Percentiles rank a stretch among this genome's conserved stretches.
phyloP scores from a whole-genome alignment of 2,797 vertebrate genomes.

The Micropoecilia bifurca region DNA sequence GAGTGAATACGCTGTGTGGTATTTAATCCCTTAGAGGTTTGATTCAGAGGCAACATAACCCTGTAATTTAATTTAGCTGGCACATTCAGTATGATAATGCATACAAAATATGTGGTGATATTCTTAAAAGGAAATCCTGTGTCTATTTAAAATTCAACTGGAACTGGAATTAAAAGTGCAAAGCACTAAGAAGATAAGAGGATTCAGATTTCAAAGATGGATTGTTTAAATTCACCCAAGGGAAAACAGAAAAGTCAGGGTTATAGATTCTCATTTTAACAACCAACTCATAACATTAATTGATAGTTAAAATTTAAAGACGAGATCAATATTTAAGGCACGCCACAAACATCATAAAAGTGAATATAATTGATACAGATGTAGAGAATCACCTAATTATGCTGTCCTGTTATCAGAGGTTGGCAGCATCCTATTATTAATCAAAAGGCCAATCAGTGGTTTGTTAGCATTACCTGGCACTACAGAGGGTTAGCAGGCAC shows the following conservation, averaged over 20 bases:
- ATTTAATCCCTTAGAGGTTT: slow-evolving; percentile 19
- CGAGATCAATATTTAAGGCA: slow-evolving; percentile 34
- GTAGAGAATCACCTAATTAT: slow-evolving; percentile 52
- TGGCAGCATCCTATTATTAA: slow-evolving; percentile 67
- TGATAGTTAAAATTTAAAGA: slow-evolving; percentile 42
- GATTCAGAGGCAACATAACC: slow-evolving; percentile 35
- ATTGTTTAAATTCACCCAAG: slow-evolving; percentile 38
- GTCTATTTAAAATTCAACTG: slow-evolving; percentile 33
- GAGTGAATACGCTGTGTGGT: slow-evolving; percentile 4
- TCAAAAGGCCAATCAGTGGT: slow-evolving; percentile 55
- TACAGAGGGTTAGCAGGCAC: slow-evolving; percentile 43
- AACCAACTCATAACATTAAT: slow-evolving; percentile 23
- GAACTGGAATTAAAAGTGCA: slow-evolving; percentile 42
- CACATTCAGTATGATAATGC: slow-evolving; percentile 2
- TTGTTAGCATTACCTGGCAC: slow-evolving; percentile 68
- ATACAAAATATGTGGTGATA: slow-evolving; percentile 28
- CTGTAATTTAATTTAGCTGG: slow-evolving; percentile 51
- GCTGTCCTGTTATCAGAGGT: slow-evolving; percentile 63
- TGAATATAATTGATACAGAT: slow-evolving; percentile 50
- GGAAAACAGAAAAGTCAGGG: slow-evolving; percentile 29
- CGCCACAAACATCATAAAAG: slow-evolving; percentile 33
- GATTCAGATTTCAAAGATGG: slow-evolving; percentile 34
- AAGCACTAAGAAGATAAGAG: slow-evolving; percentile 36
- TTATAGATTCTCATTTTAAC: slow-evolving; percentile 20
- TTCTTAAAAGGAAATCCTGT: slow-evolving; percentile 25